Conservation (phyloP, 2,888 invertebrate genomes). For the Nesidiocoris tenuis region DNA sequence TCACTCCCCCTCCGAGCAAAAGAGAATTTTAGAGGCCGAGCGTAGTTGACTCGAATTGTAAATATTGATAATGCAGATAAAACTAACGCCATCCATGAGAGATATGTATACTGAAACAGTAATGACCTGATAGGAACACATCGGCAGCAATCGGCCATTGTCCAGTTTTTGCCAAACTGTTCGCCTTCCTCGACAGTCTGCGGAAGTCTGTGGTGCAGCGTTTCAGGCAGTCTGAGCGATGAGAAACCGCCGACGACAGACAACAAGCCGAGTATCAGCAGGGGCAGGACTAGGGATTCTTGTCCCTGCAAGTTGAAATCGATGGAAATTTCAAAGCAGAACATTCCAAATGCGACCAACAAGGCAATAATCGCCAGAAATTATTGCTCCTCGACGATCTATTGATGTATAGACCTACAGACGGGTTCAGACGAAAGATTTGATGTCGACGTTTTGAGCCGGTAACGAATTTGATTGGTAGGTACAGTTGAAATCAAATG, state of each 20-base stretch:
- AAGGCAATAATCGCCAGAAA: neutral
- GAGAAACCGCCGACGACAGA: constrained; percentile 79
- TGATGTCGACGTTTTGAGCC: too few relatives aligned
- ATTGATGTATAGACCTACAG: too few relatives aligned
- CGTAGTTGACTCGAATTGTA: too few relatives aligned
- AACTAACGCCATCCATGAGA: too few relatives aligned
- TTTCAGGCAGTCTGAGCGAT: constrained; percentile 80
- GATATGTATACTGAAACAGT: too few relatives aligned
- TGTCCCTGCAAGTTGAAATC: constrained; percentile 64
- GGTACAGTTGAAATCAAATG: too few relatives aligned
- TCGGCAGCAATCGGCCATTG: constrained; percentile 69
- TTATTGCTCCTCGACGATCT: neutral
- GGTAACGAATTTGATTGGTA: too few relatives aligned
- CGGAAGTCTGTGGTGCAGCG: constrained; percentile 76
- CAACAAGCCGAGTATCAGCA: constrained; percentile 80
- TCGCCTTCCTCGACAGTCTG: constrained; percentile 88
- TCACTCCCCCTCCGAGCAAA: too few relatives aligned
- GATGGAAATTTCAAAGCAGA: neutral
- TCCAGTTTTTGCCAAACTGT: constrained; percentile 80
- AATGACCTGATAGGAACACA: constrained; percentile 64
- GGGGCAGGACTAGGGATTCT: constrained; percentile 76
- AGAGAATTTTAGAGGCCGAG: too few relatives aligned
- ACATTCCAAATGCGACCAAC: too few relatives aligned
- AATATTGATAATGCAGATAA: too few relatives aligned
- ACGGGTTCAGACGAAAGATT: too few relatives aligned